phyloP scores from a whole-genome alignment of 2,888 invertebrate species.

The Hecatera dysodea region DNA sequence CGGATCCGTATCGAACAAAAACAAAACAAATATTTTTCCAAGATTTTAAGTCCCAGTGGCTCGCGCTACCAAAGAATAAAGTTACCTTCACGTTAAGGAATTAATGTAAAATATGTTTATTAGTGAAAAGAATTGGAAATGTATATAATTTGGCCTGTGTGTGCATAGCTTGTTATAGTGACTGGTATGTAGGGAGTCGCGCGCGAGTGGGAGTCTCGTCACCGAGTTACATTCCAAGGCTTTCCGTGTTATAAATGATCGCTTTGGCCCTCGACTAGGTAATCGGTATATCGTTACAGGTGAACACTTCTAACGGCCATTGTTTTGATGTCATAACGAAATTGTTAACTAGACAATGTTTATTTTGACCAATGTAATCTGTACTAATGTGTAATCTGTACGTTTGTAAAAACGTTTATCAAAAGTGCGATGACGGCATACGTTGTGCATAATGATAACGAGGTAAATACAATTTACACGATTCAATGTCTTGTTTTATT shows the following conservation, averaged over 20 bases:
- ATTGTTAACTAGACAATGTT: slow-evolving; percentile 84
- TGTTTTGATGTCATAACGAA: slow-evolving; percentile 65
- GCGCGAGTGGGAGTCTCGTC: slow-evolving; percentile 60
- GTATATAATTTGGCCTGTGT: slow-evolving; percentile 87
- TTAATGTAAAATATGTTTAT: slow-evolving; percentile 84
- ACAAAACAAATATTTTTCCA: slow-evolving; percentile 74
- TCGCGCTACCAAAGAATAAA: slow-evolving; percentile 90
- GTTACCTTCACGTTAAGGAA: slow-evolving; percentile 88
- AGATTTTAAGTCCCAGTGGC: slow-evolving; percentile 77
- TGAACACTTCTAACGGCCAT: slow-evolving; percentile 63
- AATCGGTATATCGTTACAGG: slow-evolving; percentile 66
- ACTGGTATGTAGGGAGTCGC: slow-evolving; percentile 64
- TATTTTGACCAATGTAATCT: slow-evolving; percentile 90
- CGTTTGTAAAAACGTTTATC: slow-evolving; percentile 89
- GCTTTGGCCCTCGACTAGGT: slow-evolving; percentile 74
- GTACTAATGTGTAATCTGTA: slow-evolving; percentile 84
- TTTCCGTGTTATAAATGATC: slow-evolving; percentile 77
- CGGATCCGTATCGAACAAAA: slow-evolving; percentile 69
- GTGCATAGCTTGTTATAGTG: slow-evolving; percentile 83
- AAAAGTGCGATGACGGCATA: slow-evolving; percentile 84
- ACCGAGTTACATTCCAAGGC: slow-evolving; percentile 83
- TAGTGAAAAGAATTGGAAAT: slow-evolving; percentile 81
- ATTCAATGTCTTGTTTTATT: slow-evolving; percentile 83
- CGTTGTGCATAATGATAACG: slow-evolving; percentile 88
- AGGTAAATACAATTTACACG: slow-evolving; percentile 91